Base-by-base conservation (phyloP, 2,113 vertebrate species). In the Lagopus leucura region DNA sequence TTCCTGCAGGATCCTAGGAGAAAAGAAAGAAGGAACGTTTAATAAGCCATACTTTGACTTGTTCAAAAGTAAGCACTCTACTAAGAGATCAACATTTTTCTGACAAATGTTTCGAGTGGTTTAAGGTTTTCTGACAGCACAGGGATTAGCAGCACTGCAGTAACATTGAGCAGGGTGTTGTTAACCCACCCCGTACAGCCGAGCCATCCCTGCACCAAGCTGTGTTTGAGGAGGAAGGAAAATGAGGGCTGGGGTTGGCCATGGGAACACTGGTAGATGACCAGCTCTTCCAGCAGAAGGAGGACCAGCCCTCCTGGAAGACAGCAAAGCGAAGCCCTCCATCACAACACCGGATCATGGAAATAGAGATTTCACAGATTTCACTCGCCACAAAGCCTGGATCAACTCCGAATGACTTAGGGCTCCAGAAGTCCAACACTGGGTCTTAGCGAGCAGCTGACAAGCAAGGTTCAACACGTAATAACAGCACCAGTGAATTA, bases 1-100 rank as follows among this genome's bases (percentile, higher is more conserved):
- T 99, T 74, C 99, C 99, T 75, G 99, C 99, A 79, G 99, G 99
- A 96, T 99, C 99, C 99, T 99, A 97, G 61, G 67, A 96, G 42
- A 95, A 93, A 96, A 58, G 87, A 43, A 57, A 92, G 7, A 64
- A 86, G 91, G 72, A 77, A 36, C 1, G 69, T 30, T 42, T 34
- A 48, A 61, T 64, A 61, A 57, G 12, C n/a, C 72, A 13, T n/a
- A 92, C 17, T 82, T 69, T 38, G 19, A 47, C 27, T 58, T 72
- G 14, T 34, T 16, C 34, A 78, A 81, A 81, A 61, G 43, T 11
- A 34, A n/a, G 50, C 0, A 15, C 42, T 45, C 7, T 1, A 4
- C 8, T 18, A 76, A 88, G 45, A 91, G 50, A 71, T 17, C 20
- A 80, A 5, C 19, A 13, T 64, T 89, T 77, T 28, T 28, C 24